These are phyloP conservation scores for Helicoverpa armigera DNA, from an alignment of 1,140 invertebrate species.

Conservation along the genomic window DNA sequence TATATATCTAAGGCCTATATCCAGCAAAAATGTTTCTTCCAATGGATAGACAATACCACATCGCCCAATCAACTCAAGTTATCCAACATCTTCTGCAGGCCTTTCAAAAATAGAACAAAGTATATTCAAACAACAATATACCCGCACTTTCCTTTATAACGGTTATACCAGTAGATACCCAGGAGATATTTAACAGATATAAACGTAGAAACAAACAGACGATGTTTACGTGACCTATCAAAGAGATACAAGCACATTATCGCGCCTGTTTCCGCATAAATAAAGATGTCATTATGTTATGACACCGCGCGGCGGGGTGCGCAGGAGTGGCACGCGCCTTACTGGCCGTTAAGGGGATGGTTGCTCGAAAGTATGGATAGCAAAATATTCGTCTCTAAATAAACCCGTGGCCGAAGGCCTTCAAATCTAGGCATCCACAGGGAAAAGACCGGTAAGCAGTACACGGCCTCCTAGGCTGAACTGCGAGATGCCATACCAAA, in stretches of 20 bases:
- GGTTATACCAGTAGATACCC: neutral
- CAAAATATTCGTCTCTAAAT: too few relatives aligned
- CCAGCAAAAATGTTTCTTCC: too few relatives aligned
- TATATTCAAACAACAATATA: slow-evolving; percentile 1
- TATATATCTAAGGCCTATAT: too few relatives aligned
- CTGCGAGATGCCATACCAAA: too few relatives aligned
- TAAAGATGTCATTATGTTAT: slow-evolving; percentile 39
- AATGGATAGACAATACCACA: too few relatives aligned
- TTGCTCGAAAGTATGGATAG: neutral
- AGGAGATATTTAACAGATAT: neutral
- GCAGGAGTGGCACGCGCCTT: slow-evolving; percentile 13
- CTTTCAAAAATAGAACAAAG: too few relatives aligned
- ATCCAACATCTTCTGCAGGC: too few relatives aligned
- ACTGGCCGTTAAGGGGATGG: slow-evolving; percentile 24
- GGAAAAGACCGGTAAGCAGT: too few relatives aligned
- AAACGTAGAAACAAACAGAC: neutral
- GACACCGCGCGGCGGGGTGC: slow-evolving; percentile 25
- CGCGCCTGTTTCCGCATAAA: slow-evolving; percentile 30
- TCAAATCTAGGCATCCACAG: too few relatives aligned
- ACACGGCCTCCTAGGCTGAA: too few relatives aligned
- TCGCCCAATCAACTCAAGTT: too few relatives aligned
- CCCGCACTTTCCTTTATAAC: slow-evolving; percentile 5
- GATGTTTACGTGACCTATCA: slow-evolving; percentile 30
- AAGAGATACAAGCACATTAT: neutral
- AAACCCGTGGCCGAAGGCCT: too few relatives aligned